Evolutionary conservation across 2,888 invertebrate genomes (phyloP), one percentile per base, ranked within the genome.

Genomic region (Herminia tarsipennalis): DNA sequence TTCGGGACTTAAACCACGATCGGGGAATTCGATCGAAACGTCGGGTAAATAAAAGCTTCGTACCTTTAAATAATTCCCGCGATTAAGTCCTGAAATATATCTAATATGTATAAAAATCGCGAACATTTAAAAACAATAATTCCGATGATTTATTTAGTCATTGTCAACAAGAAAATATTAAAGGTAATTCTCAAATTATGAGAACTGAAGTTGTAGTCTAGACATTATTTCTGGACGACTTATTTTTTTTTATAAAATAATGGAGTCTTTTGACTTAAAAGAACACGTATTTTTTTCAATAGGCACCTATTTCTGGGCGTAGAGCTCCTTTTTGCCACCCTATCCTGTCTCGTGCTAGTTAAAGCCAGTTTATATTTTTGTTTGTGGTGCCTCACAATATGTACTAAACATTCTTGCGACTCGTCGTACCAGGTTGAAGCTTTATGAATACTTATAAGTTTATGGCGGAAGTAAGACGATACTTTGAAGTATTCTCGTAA

Each of bases 341-440:
- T 34, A 34, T 34, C 34, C 21, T 41, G 34, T 41, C 41, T 12
- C 41, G 34, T 40, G 40, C 37, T 40, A 8, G 27, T 12, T 5
- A 20, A 12, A 24, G 24, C 34, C 25, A 32, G 25, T 20, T 40
- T n/a, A n/a, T n/a, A n/a, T n/a, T 14, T 40, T 27, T 27, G 10
- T 14, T 21, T 10, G 28, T 30, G 10, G 10, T 16, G 3, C n/a
- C 12, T 22, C 5, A 14, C 9, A 10, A 27, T 14, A 13, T 3
- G 24, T n/a, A 28, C n/a, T 2, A 16, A 38, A 5, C 3, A 22
- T 21, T 38, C 10, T 30, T 30, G n/a, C 8, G 9, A 38, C 28
- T 28, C 9, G 28, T 16, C 16, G 14, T 1, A 16, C 37, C 20
- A 21, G 29, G 22, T 36, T 25, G 4, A 3, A 22, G 22, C 14